Conservation (phyloP, 2,113 vertebrate genomes). For the Neodon shergylaensis region DNA sequence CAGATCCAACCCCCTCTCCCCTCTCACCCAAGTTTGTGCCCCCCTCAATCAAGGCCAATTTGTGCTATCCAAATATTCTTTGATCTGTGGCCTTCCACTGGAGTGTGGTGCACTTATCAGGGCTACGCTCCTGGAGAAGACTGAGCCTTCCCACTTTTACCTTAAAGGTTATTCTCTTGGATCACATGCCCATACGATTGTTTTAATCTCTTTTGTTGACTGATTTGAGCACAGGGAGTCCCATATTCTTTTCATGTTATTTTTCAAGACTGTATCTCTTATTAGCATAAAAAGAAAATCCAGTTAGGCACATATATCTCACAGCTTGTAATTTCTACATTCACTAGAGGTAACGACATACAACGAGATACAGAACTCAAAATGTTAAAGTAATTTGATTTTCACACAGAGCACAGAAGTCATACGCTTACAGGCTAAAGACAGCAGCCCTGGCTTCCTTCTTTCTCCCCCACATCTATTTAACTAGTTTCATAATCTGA, state of each 20-base stretch:
- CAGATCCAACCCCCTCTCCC: neutral
- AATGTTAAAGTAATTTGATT: neutral
- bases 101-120: neutral
- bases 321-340: neutral
- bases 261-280: neutral
- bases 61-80: neutral
- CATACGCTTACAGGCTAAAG: neutral
- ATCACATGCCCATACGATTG: neutral
- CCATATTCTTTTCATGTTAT: neutral
- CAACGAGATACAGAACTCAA: neutral
- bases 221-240: neutral
- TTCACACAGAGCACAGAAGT: neutral
- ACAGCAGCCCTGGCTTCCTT: neutral
- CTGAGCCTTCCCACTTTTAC: neutral
- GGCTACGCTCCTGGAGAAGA: neutral
- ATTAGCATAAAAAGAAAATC: constrained; percentile 22
- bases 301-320: neutral
- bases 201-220: neutral
- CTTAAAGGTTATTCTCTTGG: neutral
- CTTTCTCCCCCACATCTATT: neutral
- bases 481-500: neutral
- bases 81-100: constrained; percentile 2
- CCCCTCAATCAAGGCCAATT: neutral
- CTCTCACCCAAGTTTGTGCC: too few relatives aligned
- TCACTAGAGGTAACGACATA: neutral